Conservation (phyloP, 2,888 invertebrate genomes). For the Congeria kusceri region DNA sequence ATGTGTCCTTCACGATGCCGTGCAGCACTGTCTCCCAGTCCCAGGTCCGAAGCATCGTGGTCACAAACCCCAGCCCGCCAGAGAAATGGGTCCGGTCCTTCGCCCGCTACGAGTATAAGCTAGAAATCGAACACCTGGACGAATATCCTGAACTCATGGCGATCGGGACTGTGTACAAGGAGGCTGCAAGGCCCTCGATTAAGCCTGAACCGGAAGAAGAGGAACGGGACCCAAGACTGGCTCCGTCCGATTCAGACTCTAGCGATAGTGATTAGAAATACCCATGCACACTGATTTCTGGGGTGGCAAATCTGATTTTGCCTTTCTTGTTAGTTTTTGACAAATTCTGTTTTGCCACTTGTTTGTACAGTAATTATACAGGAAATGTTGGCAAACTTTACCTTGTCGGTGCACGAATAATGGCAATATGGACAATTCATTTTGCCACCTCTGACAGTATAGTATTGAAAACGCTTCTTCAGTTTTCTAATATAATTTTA, state of each 20-base stretch:
- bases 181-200: constrained; percentile 26
- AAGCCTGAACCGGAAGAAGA: constrained; percentile 35
- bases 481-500: no score
- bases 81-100: constrained; percentile 99
- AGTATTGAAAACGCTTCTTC: no score
- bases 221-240: constrained; percentile 42
- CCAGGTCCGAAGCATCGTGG: constrained; percentile 93
- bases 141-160: constrained; percentile 63
- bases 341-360: no score
- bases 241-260: constrained; percentile 58
- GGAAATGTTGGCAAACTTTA: no score
- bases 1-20: constrained; percentile 99
- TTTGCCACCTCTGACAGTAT: no score
- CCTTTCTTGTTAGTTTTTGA: no score
- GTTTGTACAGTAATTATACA: no score
- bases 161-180: constrained; percentile 56
- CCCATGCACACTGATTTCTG: no score
- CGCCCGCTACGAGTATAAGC: constrained; percentile 91
- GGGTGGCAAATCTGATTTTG: no score
- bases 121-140: constrained; percentile 81
- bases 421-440: no score
- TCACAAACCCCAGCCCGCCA: constrained; percentile 90
- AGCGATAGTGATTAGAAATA: constrained; percentile 48
- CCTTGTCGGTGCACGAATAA: no score
- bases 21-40: constrained; percentile 93